Conservation (phyloP, 2,113 vertebrate genomes). For the Motacilla alba region DNA sequence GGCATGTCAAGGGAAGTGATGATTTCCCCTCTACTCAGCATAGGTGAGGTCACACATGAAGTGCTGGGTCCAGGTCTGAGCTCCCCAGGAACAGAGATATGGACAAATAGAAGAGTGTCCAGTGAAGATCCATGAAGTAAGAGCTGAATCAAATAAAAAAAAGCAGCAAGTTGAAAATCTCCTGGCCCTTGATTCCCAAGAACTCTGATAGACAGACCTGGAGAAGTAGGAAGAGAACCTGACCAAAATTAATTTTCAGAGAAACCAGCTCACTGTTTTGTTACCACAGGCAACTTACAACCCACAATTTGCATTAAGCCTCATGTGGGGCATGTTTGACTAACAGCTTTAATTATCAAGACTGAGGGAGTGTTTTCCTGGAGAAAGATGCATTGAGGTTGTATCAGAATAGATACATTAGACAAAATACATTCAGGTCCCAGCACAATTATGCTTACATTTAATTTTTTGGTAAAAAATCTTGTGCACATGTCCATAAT, state of each 20-base stretch:
- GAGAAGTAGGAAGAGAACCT: neutral
- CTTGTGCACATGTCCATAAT: neutral
- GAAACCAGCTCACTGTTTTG: neutral
- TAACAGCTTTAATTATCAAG: neutral
- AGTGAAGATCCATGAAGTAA: neutral
- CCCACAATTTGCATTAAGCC: neutral
- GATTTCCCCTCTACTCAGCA: neutral
- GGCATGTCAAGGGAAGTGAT: neutral
- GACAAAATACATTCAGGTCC: neutral
- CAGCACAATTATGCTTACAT: neutral
- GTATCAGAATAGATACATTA: neutral
- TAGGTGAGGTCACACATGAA: neutral
- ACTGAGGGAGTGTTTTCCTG: neutral
- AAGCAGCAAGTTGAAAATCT: neutral
- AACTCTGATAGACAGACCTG: neutral
- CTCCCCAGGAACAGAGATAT: neutral
- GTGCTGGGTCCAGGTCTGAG: neutral
- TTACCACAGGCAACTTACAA: neutral
- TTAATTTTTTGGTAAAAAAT: neutral
- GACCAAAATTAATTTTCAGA: neutral
- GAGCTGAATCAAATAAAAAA: neutral
- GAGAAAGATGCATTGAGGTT: neutral
- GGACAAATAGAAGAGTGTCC: accelerated
- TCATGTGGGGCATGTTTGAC: neutral
- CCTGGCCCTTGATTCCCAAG: neutral